Percentiles rank a stretch among this genome's conserved stretches.
Evolutionary conservation across 2,888 invertebrate genomes (phyloP).

Genomic region (Stramonita haemastoma): DNA sequence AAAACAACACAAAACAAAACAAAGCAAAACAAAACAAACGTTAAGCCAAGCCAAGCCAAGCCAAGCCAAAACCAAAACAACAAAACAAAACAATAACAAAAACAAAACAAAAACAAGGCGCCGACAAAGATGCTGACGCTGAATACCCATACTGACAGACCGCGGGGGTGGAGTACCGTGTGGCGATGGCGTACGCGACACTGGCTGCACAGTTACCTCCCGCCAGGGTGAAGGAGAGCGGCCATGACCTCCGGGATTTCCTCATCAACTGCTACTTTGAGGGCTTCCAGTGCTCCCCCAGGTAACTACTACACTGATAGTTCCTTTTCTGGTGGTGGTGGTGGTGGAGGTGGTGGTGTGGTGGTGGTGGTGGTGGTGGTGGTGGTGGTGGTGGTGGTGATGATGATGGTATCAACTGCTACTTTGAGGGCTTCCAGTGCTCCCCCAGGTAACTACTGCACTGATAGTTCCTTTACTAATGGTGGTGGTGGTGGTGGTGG

Average conservation of each 20-base stretch:
- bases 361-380: not conserved
- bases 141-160: not conserved
- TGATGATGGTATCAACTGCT: not conserved
- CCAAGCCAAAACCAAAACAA: not conserved
- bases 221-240: slow-evolving; percentile 49
- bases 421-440: too few relatives aligned
- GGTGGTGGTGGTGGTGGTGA: not conserved
- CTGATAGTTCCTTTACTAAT: too few relatives aligned
- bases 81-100: not conserved
- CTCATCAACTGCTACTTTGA: slow-evolving; percentile 62
- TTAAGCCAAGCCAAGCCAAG: too few relatives aligned
- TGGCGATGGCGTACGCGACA: slow-evolving; percentile 56
- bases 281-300: slow-evolving; percentile 64
- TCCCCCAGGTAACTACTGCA: too few relatives aligned
- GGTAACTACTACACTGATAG: slow-evolving; percentile 48
- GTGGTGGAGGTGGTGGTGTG: too few relatives aligned
- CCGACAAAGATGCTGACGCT: not conserved
- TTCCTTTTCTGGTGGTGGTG: not conserved
- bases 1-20: too few relatives aligned
- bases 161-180: slow-evolving; percentile 49
- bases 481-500: too few relatives aligned
- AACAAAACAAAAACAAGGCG: not conserved
- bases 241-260: slow-evolving; percentile 60
- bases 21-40: too few relatives aligned
- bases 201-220: slow-evolving; percentile 48